Evolutionary conservation across 2,888 invertebrate species (phyloP).

Genomic region (Dendrolimus pini): DNA sequence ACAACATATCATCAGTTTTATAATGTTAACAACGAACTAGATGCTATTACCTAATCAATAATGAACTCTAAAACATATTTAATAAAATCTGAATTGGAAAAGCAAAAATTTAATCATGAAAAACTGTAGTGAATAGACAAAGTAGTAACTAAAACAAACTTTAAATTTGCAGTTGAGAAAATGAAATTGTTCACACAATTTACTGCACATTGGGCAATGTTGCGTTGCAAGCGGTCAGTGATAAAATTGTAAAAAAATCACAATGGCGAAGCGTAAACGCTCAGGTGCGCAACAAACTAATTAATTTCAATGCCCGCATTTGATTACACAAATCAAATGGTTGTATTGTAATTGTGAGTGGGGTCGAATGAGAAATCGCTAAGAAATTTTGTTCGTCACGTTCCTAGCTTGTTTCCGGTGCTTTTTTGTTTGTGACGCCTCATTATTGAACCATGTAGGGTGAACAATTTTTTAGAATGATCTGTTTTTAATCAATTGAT

Average conservation of each 20-base stretch:
- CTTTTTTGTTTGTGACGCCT: constrained; percentile 55
- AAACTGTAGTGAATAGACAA: no score
- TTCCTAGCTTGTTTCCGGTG: constrained; percentile 61
- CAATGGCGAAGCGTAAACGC: constrained; percentile 52
- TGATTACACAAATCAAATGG: constrained; percentile 76
- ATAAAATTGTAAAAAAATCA: constrained; percentile 6
- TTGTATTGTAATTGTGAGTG: constrained; percentile 41
- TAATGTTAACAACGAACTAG: no score
- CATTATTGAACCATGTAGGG: constrained; percentile 40
- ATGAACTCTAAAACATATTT: no score
- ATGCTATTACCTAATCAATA: no score
- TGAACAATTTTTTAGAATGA: constrained; percentile 7
- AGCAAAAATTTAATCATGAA: no score
- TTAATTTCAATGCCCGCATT: constrained; percentile 74
- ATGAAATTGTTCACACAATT: no score
- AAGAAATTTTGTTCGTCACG: constrained; percentile 75
- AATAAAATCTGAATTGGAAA: no score
- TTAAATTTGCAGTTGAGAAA: no score
- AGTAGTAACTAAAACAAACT: no score
- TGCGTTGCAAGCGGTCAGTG: no score
- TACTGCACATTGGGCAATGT: no score
- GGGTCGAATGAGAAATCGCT: constrained; percentile 74
- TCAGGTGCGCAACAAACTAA: constrained; percentile 75
- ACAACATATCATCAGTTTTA: no score
- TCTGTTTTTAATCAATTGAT: not conserved